Evolutionary conservation across 2,113 vertebrate species (phyloP).

Genomic region (Ageneiosus marmoratus): DNA sequence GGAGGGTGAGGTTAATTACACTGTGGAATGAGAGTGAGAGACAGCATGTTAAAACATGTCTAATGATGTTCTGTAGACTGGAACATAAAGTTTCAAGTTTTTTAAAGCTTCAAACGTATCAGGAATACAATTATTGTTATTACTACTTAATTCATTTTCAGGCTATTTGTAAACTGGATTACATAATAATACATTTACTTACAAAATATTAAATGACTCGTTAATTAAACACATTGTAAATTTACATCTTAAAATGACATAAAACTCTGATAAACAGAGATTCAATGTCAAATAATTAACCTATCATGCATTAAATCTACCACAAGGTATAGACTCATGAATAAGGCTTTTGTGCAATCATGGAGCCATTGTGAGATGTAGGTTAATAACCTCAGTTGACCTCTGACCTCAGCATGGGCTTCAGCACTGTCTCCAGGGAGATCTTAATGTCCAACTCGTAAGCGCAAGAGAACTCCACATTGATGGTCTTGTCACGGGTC

Average conservation of each 20-base stretch:
- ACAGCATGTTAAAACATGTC: constrained; percentile 18
- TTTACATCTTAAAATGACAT: background rate
- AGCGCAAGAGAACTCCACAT: constrained; percentile 95
- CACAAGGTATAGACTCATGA: constrained; percentile 3
- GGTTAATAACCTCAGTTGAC: constrained; percentile 1
- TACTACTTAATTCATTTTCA: background rate
- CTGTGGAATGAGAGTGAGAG: constrained; percentile 63
- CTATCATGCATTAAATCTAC: background rate
- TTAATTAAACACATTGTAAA: background rate
- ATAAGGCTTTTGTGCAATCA: constrained; percentile 8
- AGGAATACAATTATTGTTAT: background rate
- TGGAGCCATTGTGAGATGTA: constrained; percentile 1
- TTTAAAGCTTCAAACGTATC: background rate
- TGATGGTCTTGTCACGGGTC: constrained; percentile 94
- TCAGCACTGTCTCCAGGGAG: constrained; percentile 92
- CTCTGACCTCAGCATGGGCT: constrained; percentile 92
- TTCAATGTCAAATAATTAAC: background rate
- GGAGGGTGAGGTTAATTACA: constrained; percentile 95
- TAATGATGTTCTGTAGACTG: constrained; percentile 7
- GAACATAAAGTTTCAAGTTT: background rate
- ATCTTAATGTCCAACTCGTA: constrained; percentile 98
- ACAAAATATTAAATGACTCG: background rate
- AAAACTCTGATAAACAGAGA: background rate
- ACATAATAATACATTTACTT: too few relatives aligned
- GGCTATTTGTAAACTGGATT: background rate